A percentile compares a stretch with the other conserved stretches of the same genome.
phyloP scores from a whole-genome alignment of 1,140 invertebrate genomes.

The Drosophila lini region DNA sequence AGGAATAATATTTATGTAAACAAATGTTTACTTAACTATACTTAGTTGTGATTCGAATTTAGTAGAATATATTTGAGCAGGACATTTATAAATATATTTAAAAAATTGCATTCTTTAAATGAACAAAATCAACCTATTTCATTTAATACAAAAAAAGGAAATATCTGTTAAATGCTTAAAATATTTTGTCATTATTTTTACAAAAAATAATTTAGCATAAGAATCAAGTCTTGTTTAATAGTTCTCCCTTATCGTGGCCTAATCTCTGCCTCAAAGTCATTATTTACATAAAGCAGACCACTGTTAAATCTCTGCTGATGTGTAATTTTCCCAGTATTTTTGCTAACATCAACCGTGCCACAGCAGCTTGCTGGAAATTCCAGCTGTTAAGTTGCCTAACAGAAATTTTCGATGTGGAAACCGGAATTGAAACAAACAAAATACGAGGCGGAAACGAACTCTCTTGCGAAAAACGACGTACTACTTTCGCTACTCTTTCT shows the following conservation, averaged over 20 bases:
- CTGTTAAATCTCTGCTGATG: background rate
- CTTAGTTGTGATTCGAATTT: no score
- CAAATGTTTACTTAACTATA: no score
- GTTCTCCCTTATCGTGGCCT: background rate
- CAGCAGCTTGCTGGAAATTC: background rate
- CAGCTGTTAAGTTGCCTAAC: conserved; percentile 4
- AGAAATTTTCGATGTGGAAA: background rate
- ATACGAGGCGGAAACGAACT: conserved; percentile 1
- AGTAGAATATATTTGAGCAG: background rate
- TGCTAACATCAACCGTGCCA: background rate
- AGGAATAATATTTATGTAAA: no score
- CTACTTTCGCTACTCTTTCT: background rate
- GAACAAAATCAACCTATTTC: no score
- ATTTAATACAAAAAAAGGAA: no score
- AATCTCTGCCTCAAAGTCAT: background rate
- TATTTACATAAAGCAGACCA: background rate
- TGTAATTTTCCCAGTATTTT: conserved; percentile 58
- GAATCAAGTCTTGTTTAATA: background rate
- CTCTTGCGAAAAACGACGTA: conserved; percentile 2
- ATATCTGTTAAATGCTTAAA: no score
- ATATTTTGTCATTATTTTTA: background rate
- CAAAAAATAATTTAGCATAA: no score
- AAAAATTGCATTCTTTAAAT: background rate
- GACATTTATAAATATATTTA: background rate
- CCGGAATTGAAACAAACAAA: conserved; percentile 61